phyloP scores from a whole-genome alignment of 2,113 vertebrate species.

The Kryptolebias marmoratus region DNA sequence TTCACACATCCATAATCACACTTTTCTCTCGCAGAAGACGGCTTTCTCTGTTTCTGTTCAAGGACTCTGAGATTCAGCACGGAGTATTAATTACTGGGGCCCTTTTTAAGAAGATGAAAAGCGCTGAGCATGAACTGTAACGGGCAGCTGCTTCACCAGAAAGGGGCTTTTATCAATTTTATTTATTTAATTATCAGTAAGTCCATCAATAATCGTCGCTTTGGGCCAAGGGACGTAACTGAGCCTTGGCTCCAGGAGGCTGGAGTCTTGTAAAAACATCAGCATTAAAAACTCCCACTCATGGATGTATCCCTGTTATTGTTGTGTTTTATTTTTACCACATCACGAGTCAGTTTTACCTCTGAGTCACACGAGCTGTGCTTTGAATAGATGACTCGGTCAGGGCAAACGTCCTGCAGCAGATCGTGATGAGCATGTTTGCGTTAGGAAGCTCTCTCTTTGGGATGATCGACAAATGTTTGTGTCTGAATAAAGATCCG shows the following conservation, averaged over 20 bases:
- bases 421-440: not conserved
- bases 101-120: slow-evolving; percentile 40
- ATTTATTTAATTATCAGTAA: slow-evolving; percentile 14
- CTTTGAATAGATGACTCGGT: slow-evolving; percentile 32
- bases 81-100: slow-evolving; percentile 33
- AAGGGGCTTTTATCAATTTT: slow-evolving; percentile 41
- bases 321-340: not conserved
- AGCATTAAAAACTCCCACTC: not conserved
- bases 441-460: no score
- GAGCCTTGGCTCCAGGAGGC: not conserved
- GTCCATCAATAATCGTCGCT: slow-evolving; percentile 4
- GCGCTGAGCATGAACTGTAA: no score
- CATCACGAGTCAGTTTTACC: slow-evolving; percentile 28
- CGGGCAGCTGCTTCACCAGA: no score
- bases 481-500: not conserved
- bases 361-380: slow-evolving; percentile 53
- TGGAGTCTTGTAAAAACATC: not conserved
- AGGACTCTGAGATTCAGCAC: slow-evolving; percentile 48
- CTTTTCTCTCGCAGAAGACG: slow-evolving; percentile 20
- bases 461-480: no score
- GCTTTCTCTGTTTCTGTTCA: slow-evolving; percentile 28
- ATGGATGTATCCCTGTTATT: not conserved
- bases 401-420: slow-evolving; percentile 5
- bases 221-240: not conserved
- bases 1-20: slow-evolving; percentile 31